Evolutionary conservation across 2,888 invertebrate genomes (phyloP).

Genomic region (Tortricodes alternella): DNA sequence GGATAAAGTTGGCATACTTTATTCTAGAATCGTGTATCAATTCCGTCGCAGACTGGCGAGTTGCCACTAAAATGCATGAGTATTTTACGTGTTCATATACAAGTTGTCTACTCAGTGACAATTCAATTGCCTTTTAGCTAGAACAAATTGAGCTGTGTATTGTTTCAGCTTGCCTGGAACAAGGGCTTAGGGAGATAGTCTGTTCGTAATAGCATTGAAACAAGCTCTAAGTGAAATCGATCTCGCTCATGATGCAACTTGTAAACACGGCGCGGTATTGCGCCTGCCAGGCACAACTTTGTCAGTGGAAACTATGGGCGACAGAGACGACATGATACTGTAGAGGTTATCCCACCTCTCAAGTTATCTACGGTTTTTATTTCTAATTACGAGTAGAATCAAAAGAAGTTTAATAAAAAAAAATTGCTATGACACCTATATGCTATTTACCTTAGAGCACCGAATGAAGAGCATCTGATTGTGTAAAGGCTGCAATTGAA

Average conservation of each 20-base stretch:
- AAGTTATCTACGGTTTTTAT: too few relatives aligned
- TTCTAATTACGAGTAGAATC: too few relatives aligned
- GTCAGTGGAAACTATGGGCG: background rate
- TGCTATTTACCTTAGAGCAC: too few relatives aligned
- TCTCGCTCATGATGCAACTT: constrained; percentile 14
- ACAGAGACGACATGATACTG: background rate
- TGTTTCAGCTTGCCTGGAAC: background rate
- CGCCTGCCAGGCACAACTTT: background rate
- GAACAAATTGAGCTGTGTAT: background rate
- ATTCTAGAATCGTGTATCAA: constrained; percentile 2
- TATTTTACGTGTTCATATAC: background rate
- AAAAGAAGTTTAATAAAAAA: too few relatives aligned
- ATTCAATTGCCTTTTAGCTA: background rate
- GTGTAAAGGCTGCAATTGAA: too few relatives aligned
- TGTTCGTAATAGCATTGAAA: constrained; percentile 20
- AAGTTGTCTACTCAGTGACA: background rate
- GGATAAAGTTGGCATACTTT: constrained; percentile 7
- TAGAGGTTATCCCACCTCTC: background rate
- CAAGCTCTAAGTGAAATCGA: constrained; percentile 15
- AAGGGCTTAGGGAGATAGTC: constrained; percentile 6
- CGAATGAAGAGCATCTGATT: too few relatives aligned
- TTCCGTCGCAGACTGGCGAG: background rate
- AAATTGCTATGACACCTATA: too few relatives aligned
- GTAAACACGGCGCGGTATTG: constrained; percentile 6
- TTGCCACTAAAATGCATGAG: constrained; percentile 1